These are phyloP conservation scores for Elmis aenea DNA, from an alignment of 2,888 invertebrate genomes.

Conservation along the genomic window DNA sequence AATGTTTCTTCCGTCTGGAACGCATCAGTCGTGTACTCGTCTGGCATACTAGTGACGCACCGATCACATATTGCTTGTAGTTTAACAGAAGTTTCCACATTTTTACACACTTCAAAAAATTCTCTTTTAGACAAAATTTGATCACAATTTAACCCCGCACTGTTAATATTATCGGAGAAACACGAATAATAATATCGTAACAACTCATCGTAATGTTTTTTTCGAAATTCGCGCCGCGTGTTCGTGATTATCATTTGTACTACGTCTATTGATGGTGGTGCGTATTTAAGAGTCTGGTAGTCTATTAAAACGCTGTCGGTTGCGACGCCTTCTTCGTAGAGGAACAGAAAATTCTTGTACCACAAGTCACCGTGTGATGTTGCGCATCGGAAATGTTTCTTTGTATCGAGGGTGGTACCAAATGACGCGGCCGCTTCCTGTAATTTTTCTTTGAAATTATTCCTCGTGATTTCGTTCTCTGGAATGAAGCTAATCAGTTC, in stretches of 20 bases:
- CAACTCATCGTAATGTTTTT: slow-evolving; percentile 26
- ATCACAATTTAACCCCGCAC: slow-evolving; percentile 15
- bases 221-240: slow-evolving; percentile 29
- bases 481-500: slow-evolving; percentile 28
- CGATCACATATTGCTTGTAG: slow-evolving; percentile 31
- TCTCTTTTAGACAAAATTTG: slow-evolving; percentile 23
- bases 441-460: slow-evolving; percentile 25
- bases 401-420: slow-evolving; percentile 1
- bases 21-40: slow-evolving; percentile 21
- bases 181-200: slow-evolving; percentile 32
- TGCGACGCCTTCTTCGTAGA: slow-evolving; percentile 24
- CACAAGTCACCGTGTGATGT: slow-evolving; percentile 37
- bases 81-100: slow-evolving; percentile 25
- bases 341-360: slow-evolving; percentile 36
- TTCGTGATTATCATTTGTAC: slow-evolving; percentile 33
- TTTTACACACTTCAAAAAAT: slow-evolving; percentile 24
- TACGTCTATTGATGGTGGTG: slow-evolving; percentile 33
- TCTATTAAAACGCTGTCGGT: slow-evolving; percentile 31
- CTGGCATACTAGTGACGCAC: slow-evolving; percentile 28
- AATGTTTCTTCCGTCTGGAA: slow-evolving; percentile 27
- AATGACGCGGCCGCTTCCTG: slow-evolving; percentile 4
- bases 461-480: slow-evolving; percentile 18
- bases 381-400: slow-evolving; percentile 20
- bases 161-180: slow-evolving; percentile 20
- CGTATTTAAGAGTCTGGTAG: slow-evolving; percentile 35